A percentile compares a stretch with the other conserved stretches of the same genome.
phyloP scores from a whole-genome alignment of 2,797 vertebrate species.

The Acipenser transmontanus region DNA sequence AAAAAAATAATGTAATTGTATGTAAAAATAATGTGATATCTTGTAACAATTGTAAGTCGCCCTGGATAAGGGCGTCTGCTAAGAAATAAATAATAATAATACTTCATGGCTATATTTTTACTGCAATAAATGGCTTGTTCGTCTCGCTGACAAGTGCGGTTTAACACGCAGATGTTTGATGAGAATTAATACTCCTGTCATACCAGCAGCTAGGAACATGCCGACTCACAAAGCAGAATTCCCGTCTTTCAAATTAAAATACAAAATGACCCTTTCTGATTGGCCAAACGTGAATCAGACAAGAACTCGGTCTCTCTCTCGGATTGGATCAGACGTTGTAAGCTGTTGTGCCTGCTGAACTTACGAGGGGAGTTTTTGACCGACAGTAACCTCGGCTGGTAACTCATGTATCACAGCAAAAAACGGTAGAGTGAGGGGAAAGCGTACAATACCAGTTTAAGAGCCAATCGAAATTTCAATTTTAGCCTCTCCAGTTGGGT shows the following conservation, averaged over 20 bases:
- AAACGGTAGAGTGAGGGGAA: conserved; percentile 1
- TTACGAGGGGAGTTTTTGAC: conserved; percentile 35
- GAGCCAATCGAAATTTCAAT: not conserved
- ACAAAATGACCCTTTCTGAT: conserved; percentile 28
- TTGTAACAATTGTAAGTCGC: too few relatives aligned
- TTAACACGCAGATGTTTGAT: not conserved
- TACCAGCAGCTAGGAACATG: conserved; percentile 10
- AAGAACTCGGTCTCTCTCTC: conserved; percentile 19
- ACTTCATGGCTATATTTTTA: not conserved
- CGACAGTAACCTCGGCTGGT: conserved; percentile 48
- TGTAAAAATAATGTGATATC: too few relatives aligned
- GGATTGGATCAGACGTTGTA: conserved; percentile 60
- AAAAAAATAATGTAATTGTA: too few relatives aligned
- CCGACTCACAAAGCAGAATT: conserved; percentile 16
- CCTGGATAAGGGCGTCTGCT: too few relatives aligned
- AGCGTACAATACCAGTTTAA: conserved; percentile 5
- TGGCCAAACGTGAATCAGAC: conserved; percentile 49
- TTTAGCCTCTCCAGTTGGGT: not conserved
- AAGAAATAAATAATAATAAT: too few relatives aligned
- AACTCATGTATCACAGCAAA: conserved; percentile 7
- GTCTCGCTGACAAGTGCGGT: not conserved
- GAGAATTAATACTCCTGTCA: not conserved
- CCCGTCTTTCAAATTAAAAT: not conserved
- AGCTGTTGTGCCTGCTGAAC: conserved; percentile 21
- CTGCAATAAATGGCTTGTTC: not conserved